A percentile compares a stretch with the other conserved stretches of the same genome.
Evolutionary conservation across 1,140 invertebrate species (phyloP).

Genomic region (Tetragonula clypearis): DNA sequence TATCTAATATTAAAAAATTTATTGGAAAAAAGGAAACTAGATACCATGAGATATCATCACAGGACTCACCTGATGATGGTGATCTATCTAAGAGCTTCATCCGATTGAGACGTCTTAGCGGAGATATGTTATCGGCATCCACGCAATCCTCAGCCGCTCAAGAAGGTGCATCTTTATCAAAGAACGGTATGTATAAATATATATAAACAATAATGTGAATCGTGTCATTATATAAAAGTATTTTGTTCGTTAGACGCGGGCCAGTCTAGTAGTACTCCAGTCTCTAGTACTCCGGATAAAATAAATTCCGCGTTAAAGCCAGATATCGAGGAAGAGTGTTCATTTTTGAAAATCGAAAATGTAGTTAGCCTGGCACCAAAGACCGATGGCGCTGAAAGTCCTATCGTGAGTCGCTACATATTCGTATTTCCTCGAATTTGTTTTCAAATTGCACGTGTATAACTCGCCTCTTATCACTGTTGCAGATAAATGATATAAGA

Average conservation of each 20-base stretch:
- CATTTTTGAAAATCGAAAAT: constrained; percentile 77
- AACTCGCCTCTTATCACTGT: not conserved
- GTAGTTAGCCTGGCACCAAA: constrained; percentile 76
- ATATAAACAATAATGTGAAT: not conserved
- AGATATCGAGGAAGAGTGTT: constrained; percentile 64
- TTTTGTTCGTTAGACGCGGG: constrained; percentile 34
- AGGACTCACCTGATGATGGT: not conserved
- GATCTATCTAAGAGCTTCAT: constrained; percentile 71
- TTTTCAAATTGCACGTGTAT: not conserved
- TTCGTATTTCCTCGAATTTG: not conserved
- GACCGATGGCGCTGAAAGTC: constrained; percentile 47
- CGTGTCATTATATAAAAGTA: not conserved
- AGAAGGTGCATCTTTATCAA: not conserved
- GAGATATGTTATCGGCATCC: constrained; percentile 74
- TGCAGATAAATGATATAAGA: constrained; percentile 72
- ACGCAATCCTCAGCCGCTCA: not conserved
- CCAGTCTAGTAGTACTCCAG: not conserved
- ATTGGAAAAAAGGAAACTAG: constrained; percentile 5
- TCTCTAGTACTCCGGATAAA: not conserved
- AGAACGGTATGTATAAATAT: constrained; percentile 21
- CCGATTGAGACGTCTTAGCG: constrained; percentile 75
- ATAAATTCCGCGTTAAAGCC: constrained; percentile 11
- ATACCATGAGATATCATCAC: not conserved
- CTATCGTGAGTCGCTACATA: constrained; percentile 54
- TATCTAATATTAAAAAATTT: constrained; percentile 25